Conservation (phyloP, 2,888 invertebrate genomes). For the Hololepta plana region DNA sequence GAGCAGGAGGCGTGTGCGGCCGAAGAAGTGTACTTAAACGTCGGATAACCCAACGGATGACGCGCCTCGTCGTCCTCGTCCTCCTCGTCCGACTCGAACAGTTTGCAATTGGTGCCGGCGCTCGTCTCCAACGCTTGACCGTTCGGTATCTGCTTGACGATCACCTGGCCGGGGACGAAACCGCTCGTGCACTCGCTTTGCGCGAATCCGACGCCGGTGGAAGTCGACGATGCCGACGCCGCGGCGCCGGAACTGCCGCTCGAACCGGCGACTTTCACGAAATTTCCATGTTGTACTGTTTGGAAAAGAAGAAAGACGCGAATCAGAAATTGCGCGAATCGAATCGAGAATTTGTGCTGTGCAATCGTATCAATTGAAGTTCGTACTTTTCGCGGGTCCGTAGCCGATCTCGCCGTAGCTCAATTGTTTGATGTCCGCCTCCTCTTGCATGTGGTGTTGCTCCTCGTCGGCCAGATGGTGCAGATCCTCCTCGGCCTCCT, state of each 20-base stretch:
- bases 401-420: conserved; percentile 9
- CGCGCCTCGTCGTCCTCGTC: no score
- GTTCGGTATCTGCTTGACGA: conserved; percentile 9
- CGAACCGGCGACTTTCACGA: no score
- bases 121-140: no score
- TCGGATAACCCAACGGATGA: no score
- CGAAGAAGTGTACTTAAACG: no score
- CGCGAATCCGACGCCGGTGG: neutral
- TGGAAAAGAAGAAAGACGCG: neutral
- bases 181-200: conserved; percentile 8
- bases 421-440: conserved; percentile 6
- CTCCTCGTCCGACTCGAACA: no score
- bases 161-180: conserved; percentile 9
- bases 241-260: conserved; percentile 6
- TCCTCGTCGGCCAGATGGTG: conserved; percentile 6
- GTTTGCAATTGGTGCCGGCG: no score
- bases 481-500: conserved; percentile 9
- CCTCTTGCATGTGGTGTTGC: conserved; percentile 5
- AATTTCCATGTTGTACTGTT: conserved; percentile 1
- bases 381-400: conserved; percentile 6
- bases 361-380: conserved; percentile 1
- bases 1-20: no score
- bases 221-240: neutral
- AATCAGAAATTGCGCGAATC: no score
- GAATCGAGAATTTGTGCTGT: no score